Evolutionary conservation across 2,113 vertebrate species (phyloP).

Genomic region (Strigops habroptila): DNA sequence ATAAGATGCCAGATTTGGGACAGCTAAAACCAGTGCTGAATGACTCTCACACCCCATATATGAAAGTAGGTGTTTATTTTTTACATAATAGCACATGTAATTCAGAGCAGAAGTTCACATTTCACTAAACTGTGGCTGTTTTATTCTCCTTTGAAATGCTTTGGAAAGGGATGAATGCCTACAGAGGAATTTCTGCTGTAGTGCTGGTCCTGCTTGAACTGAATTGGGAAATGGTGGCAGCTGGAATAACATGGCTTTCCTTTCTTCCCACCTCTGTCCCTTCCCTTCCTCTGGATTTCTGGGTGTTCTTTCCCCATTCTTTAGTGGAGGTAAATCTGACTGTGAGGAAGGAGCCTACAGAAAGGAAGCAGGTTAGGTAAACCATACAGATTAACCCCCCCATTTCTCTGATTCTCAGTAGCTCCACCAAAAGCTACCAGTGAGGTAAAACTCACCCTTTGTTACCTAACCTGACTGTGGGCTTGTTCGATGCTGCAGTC

Average conservation of each 20-base stretch:
- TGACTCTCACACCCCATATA: neutral
- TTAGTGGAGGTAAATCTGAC: neutral
- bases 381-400: accelerated
- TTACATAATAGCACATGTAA: neutral
- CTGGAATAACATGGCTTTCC: neutral
- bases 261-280: neutral
- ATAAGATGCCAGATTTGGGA: neutral
- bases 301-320: neutral
- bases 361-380: neutral
- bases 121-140: neutral
- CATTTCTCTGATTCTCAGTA: neutral
- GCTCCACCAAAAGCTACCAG: neutral
- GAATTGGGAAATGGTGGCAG: neutral
- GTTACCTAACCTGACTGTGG: neutral
- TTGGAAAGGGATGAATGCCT: neutral
- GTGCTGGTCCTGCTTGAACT: neutral
- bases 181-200: neutral
- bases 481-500: neutral
- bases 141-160: neutral
- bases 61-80: neutral
- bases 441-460: neutral
- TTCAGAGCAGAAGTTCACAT: neutral
- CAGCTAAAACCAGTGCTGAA: neutral
- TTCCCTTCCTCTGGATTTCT: neutral
- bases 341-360: neutral